Base-by-base conservation (phyloP, 2,888 invertebrate genomes). In the Cataglyphis rosenhaueri region DNA sequence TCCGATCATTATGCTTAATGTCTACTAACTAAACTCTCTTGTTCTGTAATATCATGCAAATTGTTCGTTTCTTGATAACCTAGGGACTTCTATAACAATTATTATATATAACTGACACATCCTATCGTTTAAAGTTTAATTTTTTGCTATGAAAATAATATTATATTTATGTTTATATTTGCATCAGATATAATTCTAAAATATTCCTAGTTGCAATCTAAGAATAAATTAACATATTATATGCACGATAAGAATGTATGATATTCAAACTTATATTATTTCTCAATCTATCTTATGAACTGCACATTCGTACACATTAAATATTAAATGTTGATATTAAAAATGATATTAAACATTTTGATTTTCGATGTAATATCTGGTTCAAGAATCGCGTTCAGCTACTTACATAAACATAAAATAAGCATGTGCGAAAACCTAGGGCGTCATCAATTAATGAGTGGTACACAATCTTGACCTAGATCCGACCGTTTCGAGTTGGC, bases 391-490 rank as follows among this genome's bases (percentile, higher is more conserved):
- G 12, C 6, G 5, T 73, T 59, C 1, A 35, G 3, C 12, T 38
- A 0, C 21, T 73, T 73, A 41, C 3, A 59, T 41, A 61, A n/a
- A 41, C 3, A 59, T 41, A 61, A n/a, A 55, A 59, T 41, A 12
- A 38, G 41, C 9, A 61, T 9, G 25, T 25, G 25, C 44, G 21
- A 41, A 75, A 35, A 3, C 9, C 3, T 2, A 21, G 15, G 25
- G 10, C 18, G 41, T n/a, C 48, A 18, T 75, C 10, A 18, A 35
- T 62, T 44, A 15, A 55, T 12, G 3, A 75, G 10, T 12, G 68
- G n/a, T 61, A 29, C 21, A 12, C 32, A 75, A 66, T 66, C 48
- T 52, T 75, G 75, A 66, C 66, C 52, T 52, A 35, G 35, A 75
- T 64, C 18, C 25, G 25, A 10, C 3, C 25, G 35, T 35, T 66